Evolutionary conservation across 2,113 vertebrate species (phyloP), one percentile per base, ranked within the genome.

Genomic region (Prolemur simus): DNA sequence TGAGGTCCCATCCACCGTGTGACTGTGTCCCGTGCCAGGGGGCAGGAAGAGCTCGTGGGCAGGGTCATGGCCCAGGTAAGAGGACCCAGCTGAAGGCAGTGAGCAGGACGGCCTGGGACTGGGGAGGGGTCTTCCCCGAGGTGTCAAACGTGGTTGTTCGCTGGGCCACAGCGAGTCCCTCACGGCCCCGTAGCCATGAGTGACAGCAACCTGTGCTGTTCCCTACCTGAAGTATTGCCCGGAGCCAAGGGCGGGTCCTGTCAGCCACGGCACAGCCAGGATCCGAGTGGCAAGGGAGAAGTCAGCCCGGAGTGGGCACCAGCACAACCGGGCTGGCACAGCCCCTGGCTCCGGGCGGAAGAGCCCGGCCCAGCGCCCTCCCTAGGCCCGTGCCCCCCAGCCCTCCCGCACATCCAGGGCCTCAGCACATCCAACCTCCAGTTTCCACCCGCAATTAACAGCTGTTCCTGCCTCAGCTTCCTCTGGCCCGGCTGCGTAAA

Each of bases 301-400:
- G 49, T 56, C n/a, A 21, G n/a, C 49, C 23, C 37, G 0, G 10
- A 21, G 49, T 15, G 4, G 9, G 25, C 25, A 5, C 2, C 58
- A 54, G 32, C 29, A 12, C 4, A 17, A 20, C 39, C 25, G 18
- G 21, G 42, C 56, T 49, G 42, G 17, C 4, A 1, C 32, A 64
- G 56, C 2, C 25, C 73, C 21, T 27, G 29, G 25, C 73, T 76
- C 42, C 73, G 13, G 27, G 15, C 15, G 0, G 42, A n/a, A 13
- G 52, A 0, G 0, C 21, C 0, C 1, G 0, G 42, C 6, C 47
- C 34, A 0, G 4, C 12, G 2, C 0, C 47, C 13, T 2, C 42
- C 64, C 42, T 66, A 32, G 0, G 6, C 42, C 42, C 2, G 37
- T 1, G 27, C 45, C 42, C n/a, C 2, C 47, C 1, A 29, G 37